Percentiles rank a stretch among this genome's conserved stretches.
These are phyloP conservation scores for Helicoverpa armigera DNA, from an alignment of 1,140 invertebrate genomes.

Conservation along the genomic window DNA sequence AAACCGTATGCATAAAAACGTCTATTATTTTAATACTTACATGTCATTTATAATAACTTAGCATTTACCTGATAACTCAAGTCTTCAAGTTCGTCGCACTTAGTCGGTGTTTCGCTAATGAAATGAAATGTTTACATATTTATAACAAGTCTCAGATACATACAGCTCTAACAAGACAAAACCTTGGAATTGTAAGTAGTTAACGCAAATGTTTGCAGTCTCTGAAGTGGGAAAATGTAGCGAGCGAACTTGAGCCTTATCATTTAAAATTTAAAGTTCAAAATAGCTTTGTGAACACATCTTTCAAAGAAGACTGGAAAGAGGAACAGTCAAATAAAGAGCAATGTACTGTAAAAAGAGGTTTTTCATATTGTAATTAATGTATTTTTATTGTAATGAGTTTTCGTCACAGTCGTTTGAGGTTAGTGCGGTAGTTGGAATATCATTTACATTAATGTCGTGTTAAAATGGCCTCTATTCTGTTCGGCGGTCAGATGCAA, in stretches of 20 bases:
- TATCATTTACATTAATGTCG: slow-evolving; percentile 29
- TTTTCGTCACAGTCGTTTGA: slow-evolving; percentile 21
- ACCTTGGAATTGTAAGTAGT: slow-evolving; percentile 43
- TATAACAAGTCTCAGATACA: background rate
- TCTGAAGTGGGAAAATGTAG: slow-evolving; percentile 27
- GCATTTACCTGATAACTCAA: slow-evolving; percentile 13
- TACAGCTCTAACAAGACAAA: slow-evolving; percentile 21
- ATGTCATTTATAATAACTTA: slow-evolving; percentile 1
- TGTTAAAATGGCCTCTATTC: background rate
- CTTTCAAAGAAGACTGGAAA: slow-evolving; percentile 1
- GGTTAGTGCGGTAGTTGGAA: background rate
- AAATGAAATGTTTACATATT: background rate
- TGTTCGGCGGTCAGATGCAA: no score
- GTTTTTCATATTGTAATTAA: slow-evolving; percentile 45
- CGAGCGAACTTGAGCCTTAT: background rate
- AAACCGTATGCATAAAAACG: no score
- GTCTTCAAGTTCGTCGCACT: slow-evolving; percentile 11
- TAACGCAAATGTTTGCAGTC: slow-evolving; percentile 39
- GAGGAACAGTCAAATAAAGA: slow-evolving; percentile 5
- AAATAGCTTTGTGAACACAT: background rate
- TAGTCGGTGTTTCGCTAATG: slow-evolving; percentile 4
- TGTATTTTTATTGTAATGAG: slow-evolving; percentile 38
- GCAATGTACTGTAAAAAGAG: slow-evolving; percentile 27
- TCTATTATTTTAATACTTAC: background rate
- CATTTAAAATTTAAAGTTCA: background rate